Evolutionary conservation across 1,140 invertebrate genomes (phyloP), one percentile per base, ranked within the genome.

Genomic region (Vanessa atalanta): DNA sequence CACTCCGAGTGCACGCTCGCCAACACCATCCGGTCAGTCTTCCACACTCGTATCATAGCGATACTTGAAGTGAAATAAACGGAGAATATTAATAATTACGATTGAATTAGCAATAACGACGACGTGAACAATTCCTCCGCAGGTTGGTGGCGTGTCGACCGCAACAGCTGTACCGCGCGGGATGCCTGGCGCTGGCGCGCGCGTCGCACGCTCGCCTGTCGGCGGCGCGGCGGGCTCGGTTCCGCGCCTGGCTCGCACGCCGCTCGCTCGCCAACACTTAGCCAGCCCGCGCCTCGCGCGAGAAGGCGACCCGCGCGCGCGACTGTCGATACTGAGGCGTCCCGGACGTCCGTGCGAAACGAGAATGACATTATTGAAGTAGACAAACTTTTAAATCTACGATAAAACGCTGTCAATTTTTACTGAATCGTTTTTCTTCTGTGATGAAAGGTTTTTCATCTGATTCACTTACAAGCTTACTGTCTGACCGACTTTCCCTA

Each of bases 211-310:
- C 75, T 64, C 72, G 75, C 1, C 72, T 85, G n/a, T 77, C 77
- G 23, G 81, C 79, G 23, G 68, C 80, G 47, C 70, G 84, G 13
- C 70, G 82, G 15, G 76, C 80, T 5, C 68, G 80, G 8, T 84
- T 87, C 75, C 75, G 81, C 15, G 84, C 88, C 3, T 92, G 90
- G 91, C 81, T 89, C 15, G 65, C 72, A 16, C 72, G 75, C 47
- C 71, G 70, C 20, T 43, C 72, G 64, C 48, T 61, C n/a, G 72
- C 57, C 26, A 61, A 55, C 73, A 73, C 69, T 61, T 70, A 76
- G 76, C 76, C 31, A 20, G 37, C 47, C 66, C 31, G 50, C 60
- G 53, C 2, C 16, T 13, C 9, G 50, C 1, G 50, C 15, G 50
- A 53, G 48, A 11, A 7, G 15, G 50, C 15, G 15, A 20, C 50